Conservation (phyloP, 2,888 invertebrate genomes). For the Luperina testacea region DNA sequence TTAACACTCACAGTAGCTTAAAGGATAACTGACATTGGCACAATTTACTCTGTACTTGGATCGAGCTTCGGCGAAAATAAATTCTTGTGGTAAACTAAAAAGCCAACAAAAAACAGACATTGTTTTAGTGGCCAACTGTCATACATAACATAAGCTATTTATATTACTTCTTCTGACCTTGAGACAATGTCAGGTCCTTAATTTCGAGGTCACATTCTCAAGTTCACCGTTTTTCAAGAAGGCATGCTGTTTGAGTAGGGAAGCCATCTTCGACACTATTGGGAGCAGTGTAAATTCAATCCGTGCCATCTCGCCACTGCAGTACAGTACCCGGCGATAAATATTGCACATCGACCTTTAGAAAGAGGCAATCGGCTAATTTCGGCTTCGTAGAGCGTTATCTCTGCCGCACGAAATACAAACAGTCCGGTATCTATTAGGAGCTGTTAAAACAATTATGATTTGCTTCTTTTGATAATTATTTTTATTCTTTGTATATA, state of each 20-base stretch:
- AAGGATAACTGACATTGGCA: not conserved
- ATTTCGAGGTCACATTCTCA: not conserved
- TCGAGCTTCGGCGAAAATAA: not conserved
- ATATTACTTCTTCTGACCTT: not conserved
- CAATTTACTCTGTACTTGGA: not conserved
- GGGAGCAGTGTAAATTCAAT: not conserved
- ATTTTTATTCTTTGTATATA: too few species aligned
- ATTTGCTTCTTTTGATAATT: too few species aligned
- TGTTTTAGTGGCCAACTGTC: not conserved
- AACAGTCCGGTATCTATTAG: too few species aligned
- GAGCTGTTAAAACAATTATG: too few species aligned
- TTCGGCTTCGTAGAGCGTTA: too few species aligned
- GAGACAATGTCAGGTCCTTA: not conserved
- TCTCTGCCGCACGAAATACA: too few species aligned
- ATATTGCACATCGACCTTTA: too few species aligned
- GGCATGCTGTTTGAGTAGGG: not conserved
- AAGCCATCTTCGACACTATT: not conserved
- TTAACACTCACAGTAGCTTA: not conserved
- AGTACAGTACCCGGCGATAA: too few species aligned
- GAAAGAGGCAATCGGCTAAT: too few species aligned
- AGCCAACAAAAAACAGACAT: not conserved
- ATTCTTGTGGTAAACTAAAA: not conserved
- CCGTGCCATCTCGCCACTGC: not conserved
- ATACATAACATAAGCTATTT: not conserved
- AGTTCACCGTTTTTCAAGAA: not conserved